Conservation (phyloP, 1,140 invertebrate genomes). For the Phenacoccus solenopsis region DNA sequence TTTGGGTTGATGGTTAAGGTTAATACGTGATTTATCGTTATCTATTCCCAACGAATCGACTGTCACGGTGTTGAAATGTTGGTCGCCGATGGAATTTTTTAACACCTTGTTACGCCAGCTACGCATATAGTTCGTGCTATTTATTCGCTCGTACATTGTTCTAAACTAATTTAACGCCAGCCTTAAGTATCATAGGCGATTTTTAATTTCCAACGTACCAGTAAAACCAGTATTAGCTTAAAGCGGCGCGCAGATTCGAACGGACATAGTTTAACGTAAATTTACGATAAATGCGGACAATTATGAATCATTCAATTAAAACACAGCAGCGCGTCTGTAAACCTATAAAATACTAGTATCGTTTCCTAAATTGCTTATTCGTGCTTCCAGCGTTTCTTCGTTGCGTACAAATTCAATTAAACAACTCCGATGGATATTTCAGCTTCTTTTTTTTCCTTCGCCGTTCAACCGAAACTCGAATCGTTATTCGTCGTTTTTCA, state of each 20-base stretch:
- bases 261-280: not conserved
- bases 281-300: not conserved
- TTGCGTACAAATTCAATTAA: not conserved
- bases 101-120: too few relatives aligned
- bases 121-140: too few relatives aligned
- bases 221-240: too few relatives aligned
- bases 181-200: too few relatives aligned
- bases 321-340: not conserved
- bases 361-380: not conserved
- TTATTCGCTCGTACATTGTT: too few relatives aligned
- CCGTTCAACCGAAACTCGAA: not conserved
- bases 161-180: too few relatives aligned
- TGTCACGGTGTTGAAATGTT: too few relatives aligned
- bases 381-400: not conserved
- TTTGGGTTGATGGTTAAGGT: not conserved
- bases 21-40: not conserved
- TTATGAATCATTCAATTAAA: not conserved
- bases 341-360: not conserved
- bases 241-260: not conserved
- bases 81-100: too few relatives aligned
- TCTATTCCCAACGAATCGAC: too few relatives aligned
- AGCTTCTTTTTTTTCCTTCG: not conserved
- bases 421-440: not conserved
- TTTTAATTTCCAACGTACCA: too few relatives aligned
- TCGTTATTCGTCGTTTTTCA: too few relatives aligned